Percentiles rank a stretch among this genome's conserved stretches.
Conservation (phyloP, 2,888 invertebrate genomes). For the Alloplasta piceator region DNA sequence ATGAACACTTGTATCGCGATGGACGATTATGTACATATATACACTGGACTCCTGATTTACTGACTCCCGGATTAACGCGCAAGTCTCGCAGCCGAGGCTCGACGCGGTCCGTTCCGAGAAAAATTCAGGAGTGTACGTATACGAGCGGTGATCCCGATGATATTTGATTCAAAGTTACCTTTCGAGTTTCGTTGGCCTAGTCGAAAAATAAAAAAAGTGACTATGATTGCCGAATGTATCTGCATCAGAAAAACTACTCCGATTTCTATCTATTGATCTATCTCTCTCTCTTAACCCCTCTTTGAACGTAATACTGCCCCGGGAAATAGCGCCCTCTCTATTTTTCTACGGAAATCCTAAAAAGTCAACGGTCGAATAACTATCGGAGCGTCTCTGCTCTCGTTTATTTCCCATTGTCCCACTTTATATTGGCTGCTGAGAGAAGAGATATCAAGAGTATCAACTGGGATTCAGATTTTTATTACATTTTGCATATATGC, state of each 20-base stretch:
- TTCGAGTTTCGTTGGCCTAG: too few species aligned
- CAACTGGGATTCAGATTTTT: constrained; percentile 20
- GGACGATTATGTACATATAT: not conserved
- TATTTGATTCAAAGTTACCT: too few species aligned
- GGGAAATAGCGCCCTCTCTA: constrained; percentile 33
- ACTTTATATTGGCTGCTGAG: not conserved
- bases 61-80: too few species aligned
- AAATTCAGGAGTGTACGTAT: too few species aligned
- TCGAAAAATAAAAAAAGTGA: too few species aligned
- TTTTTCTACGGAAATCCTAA: constrained; percentile 38
- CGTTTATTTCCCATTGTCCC: not conserved
- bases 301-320: constrained; percentile 1
- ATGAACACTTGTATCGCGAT: not conserved
- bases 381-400: constrained; percentile 1
- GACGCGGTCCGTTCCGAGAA: too few species aligned
- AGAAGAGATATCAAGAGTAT: not conserved
- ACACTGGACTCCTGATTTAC: too few species aligned
- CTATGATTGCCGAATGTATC: too few species aligned
- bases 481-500: constrained; percentile 12
- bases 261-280: not conserved
- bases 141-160: too few species aligned
- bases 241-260: not conserved
- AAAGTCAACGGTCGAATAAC: constrained; percentile 18
- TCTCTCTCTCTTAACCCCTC: constrained; percentile 3
- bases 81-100: too few species aligned